These are phyloP conservation scores for Contarinia nasturtii DNA, from an alignment of 1,140 invertebrate genomes.

Conservation along the genomic window DNA sequence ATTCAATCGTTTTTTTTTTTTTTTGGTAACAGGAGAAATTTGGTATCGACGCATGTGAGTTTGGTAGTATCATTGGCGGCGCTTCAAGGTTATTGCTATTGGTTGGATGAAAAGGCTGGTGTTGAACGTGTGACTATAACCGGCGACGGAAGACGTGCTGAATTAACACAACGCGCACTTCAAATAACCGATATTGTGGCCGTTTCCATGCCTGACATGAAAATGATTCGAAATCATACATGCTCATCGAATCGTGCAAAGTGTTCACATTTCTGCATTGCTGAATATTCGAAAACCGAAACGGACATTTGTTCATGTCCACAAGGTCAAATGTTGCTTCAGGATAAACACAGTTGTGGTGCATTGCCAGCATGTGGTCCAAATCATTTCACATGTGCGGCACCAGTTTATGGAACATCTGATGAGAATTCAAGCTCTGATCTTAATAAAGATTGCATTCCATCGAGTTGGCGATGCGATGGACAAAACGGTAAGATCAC, in stretches of 20 bases:
- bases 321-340: conserved; percentile 44
- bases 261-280: conserved; percentile 38
- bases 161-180: conserved; percentile 26
- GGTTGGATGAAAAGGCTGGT: conserved; percentile 53
- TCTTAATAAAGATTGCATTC: conserved; percentile 54
- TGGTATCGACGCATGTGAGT: conserved; percentile 24
- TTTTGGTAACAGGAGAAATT: conserved; percentile 17
- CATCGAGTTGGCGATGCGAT: conserved; percentile 46
- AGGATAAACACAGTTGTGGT: conserved; percentile 47
- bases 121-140: conserved; percentile 30
- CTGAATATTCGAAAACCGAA: conserved; percentile 31
- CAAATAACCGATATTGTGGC: conserved; percentile 40
- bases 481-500: conserved; percentile 15
- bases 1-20: no score
- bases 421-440: conserved; percentile 10
- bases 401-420: conserved; percentile 12
- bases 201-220: conserved; percentile 25
- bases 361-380: conserved; percentile 51
- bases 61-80: conserved; percentile 41
- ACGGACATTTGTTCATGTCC: conserved; percentile 56
- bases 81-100: conserved; percentile 55
- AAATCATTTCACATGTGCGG: conserved; percentile 57
- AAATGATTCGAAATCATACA: conserved; percentile 18
- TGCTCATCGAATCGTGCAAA: conserved; percentile 19
- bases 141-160: conserved; percentile 26